phyloP scores from a whole-genome alignment of 2,113 vertebrate species.

The Protobothrops flavoviridis region DNA sequence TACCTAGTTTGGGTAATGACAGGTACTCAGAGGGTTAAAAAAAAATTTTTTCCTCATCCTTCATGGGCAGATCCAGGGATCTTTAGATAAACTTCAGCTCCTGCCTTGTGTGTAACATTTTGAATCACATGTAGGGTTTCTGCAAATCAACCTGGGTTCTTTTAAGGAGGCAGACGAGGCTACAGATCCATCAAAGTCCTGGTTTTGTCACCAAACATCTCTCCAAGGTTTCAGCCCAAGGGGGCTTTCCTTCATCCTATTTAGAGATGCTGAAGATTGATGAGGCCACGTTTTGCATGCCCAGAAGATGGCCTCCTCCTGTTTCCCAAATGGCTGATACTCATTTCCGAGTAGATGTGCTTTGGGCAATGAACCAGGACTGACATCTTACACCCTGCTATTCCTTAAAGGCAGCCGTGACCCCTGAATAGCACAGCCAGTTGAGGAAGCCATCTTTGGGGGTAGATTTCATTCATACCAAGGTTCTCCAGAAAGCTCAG shows the following conservation, averaged over 20 bases:
- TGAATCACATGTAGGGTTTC: not conserved
- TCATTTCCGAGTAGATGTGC: not conserved
- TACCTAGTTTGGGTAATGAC: too few species aligned
- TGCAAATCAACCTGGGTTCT: not conserved
- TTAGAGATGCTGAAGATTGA: not conserved
- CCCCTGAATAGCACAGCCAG: conserved; percentile 32
- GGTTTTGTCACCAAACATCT: not conserved
- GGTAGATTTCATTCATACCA: conserved; percentile 60
- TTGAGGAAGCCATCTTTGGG: conserved; percentile 32
- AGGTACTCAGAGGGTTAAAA: not conserved
- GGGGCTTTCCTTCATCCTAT: not conserved
- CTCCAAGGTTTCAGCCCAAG: not conserved
- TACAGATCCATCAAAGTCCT: not conserved
- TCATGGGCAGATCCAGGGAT: not conserved
- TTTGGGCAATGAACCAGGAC: not conserved
- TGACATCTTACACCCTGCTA: conserved; percentile 52
- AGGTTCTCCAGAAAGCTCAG: conserved; percentile 15
- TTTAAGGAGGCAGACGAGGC: not conserved
- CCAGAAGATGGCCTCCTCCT: too few species aligned
- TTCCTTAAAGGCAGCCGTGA: conserved; percentile 47
- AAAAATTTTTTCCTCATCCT: not conserved
- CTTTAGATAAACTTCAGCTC: not conserved
- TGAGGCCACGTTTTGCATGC: not conserved
- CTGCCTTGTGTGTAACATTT: too few species aligned
- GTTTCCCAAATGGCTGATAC: not conserved